These are phyloP conservation scores for Tanytarsus gracilentus DNA, from an alignment of 2,888 invertebrate genomes.

Conservation along the genomic window DNA sequence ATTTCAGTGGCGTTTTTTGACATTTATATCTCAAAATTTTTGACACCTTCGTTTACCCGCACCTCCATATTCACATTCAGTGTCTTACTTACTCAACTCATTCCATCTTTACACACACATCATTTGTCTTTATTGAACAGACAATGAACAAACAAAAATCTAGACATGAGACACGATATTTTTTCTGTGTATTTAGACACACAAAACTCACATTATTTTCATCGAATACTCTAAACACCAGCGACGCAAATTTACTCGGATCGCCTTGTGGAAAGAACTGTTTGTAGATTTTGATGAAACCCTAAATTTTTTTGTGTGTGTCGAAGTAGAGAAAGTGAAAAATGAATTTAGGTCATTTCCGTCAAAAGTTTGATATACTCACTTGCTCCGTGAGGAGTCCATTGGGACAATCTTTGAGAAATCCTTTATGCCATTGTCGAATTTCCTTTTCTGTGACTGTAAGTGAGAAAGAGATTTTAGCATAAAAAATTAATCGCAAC, in stretches of 20 bases:
- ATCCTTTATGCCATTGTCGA: conserved; percentile 91
- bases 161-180: not conserved
- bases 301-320: too few relatives aligned
- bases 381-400: conserved; percentile 92
- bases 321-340: not conserved
- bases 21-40: too few relatives aligned
- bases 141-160: not conserved
- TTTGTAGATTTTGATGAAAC: conserved; percentile 98
- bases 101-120: too few relatives aligned
- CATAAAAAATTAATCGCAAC: not conserved
- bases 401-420: conserved; percentile 92
- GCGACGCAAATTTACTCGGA: conserved; percentile 94
- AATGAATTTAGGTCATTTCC: not conserved
- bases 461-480: conserved; percentile 42
- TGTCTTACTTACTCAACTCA: too few relatives aligned
- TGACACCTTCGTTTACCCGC: too few relatives aligned
- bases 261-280: conserved; percentile 99
- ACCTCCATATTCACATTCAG: too few relatives aligned
- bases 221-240: conserved; percentile 97
- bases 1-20: too few relatives aligned
- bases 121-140: too few relatives aligned
- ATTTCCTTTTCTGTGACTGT: conserved; percentile 84
- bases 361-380: conserved; percentile 32
- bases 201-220: conserved; percentile 87
- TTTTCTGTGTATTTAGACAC: not conserved